These are phyloP conservation scores for Dufourea novaeangliae DNA, from an alignment of 1,140 invertebrate species.

Conservation along the genomic window DNA sequence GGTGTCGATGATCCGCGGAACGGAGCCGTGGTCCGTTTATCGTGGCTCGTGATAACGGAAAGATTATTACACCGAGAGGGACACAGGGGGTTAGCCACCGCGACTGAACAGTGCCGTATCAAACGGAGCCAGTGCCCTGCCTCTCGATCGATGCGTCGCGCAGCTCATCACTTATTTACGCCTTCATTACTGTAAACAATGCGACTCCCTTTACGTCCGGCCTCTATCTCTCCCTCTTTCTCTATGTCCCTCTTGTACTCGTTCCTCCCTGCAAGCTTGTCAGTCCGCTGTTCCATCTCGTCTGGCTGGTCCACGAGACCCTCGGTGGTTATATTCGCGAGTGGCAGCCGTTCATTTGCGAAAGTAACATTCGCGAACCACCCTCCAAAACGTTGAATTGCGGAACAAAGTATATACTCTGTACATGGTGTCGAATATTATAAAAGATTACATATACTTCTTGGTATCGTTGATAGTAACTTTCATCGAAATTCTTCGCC, in stretches of 20 bases:
- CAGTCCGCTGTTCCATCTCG: slow-evolving; percentile 48
- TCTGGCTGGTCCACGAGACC: slow-evolving; percentile 24
- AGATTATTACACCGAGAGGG: slow-evolving; percentile 1
- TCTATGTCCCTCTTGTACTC: background rate
- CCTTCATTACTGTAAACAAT: slow-evolving; percentile 79
- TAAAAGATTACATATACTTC: too few species aligned
- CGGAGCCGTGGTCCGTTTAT: background rate
- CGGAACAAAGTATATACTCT: too few species aligned
- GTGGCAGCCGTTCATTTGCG: slow-evolving; percentile 41
- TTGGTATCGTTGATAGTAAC: too few species aligned
- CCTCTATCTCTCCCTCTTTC: slow-evolving; percentile 1
- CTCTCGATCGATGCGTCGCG: slow-evolving; percentile 75
- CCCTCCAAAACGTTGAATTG: slow-evolving; percentile 20
- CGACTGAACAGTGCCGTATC: slow-evolving; percentile 47
- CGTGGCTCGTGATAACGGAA: background rate
- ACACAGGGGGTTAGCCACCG: slow-evolving; percentile 5
- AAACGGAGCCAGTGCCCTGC: slow-evolving; percentile 27
- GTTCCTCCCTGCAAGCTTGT: slow-evolving; percentile 32
- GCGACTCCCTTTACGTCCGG: slow-evolving; percentile 57
- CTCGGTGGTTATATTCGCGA: slow-evolving; percentile 12
- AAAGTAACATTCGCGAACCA: slow-evolving; percentile 45
- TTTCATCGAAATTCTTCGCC: too few species aligned
- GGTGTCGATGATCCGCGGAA: background rate
- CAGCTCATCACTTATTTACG: slow-evolving; percentile 78
- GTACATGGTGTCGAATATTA: too few species aligned